phyloP scores from a whole-genome alignment of 2,888 invertebrate genomes.

The Pomacea canaliculata region DNA sequence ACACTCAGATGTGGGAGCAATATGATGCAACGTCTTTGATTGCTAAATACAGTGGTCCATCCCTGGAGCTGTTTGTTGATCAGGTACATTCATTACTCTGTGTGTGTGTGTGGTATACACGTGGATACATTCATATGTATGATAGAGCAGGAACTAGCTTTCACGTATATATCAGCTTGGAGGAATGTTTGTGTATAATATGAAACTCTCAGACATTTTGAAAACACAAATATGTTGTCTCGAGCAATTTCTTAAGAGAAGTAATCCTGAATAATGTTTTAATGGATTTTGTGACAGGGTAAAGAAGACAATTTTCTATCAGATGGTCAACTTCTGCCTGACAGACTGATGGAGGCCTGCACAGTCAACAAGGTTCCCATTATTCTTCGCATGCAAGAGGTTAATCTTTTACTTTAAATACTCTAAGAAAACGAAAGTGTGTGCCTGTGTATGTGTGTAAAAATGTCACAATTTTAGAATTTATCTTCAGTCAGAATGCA shows the following conservation, averaged over 20 bases:
- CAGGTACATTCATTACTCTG: conserved; percentile 75
- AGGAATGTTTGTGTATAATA: too few relatives aligned
- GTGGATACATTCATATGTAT: too few relatives aligned
- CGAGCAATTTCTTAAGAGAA: too few relatives aligned
- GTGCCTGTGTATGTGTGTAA: background rate
- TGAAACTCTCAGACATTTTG: too few relatives aligned
- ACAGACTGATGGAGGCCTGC: conserved; percentile 83
- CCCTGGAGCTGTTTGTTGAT: conserved; percentile 87
- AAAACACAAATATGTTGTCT: too few relatives aligned
- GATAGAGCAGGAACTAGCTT: too few relatives aligned
- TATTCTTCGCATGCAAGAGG: conserved; percentile 65
- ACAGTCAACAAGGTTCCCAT: conserved; percentile 77
- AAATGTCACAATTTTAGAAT: background rate
- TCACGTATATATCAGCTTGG: too few relatives aligned
- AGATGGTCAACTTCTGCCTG: conserved; percentile 84
- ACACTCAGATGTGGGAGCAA: conserved; percentile 70
- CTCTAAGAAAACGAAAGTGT: background rate
- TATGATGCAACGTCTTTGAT: conserved; percentile 92
- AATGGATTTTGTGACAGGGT: conserved; percentile 75
- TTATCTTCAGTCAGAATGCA: background rate
- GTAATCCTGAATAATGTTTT: too few relatives aligned
- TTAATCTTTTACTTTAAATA: conserved; percentile 32
- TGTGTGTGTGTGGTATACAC: too few relatives aligned
- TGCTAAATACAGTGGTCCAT: conserved; percentile 85
- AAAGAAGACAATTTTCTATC: conserved; percentile 83